Conservation (phyloP, 92 coral and sea anemone species). For the Siderastrea siderea region DNA sequence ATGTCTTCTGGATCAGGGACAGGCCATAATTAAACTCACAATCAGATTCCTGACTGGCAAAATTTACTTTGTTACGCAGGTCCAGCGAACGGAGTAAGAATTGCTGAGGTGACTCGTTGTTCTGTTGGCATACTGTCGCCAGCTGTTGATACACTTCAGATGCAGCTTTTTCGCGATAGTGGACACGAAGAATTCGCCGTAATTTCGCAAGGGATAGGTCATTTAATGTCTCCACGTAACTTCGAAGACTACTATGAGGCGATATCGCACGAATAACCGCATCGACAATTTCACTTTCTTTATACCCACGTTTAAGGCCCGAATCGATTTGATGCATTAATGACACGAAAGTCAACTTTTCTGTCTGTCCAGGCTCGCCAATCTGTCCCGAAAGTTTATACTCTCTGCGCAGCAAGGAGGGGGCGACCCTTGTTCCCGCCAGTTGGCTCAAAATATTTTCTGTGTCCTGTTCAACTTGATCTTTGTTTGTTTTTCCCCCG, state of each 20-base stretch:
- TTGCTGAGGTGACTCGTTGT: slow-evolving; percentile 55
- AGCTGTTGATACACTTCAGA: slow-evolving; percentile 50
- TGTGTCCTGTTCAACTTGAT: slow-evolving; percentile 21
- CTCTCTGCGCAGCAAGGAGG: slow-evolving; percentile 35
- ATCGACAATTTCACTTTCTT: slow-evolving; percentile 58
- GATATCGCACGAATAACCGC: slow-evolving; percentile 56
- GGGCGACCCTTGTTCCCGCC: slow-evolving; percentile 4
- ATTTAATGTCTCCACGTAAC: slow-evolving; percentile 43
- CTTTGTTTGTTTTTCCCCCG: slow-evolving; percentile 18
- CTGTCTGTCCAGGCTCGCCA: slow-evolving; percentile 61
- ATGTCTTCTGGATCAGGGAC: slow-evolving; percentile 63
- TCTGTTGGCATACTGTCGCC: slow-evolving; percentile 36
- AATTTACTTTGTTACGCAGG: slow-evolving; percentile 66
- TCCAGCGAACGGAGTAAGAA: slow-evolving; percentile 61
- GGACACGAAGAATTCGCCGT: slow-evolving; percentile 23
- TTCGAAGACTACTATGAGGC: slow-evolving; percentile 34
- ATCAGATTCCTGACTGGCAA: slow-evolving; percentile 80
- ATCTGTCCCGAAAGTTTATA: slow-evolving; percentile 58
- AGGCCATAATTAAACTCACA: slow-evolving; percentile 74
- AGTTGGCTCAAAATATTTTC: slow-evolving; percentile 14
- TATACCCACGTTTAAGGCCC: slow-evolving; percentile 46
- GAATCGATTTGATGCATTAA: slow-evolving; percentile 47
- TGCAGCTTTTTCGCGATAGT: slow-evolving; percentile 48
- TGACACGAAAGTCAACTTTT: slow-evolving; percentile 39
- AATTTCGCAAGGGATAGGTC: slow-evolving; percentile 64